Base-by-base conservation (phyloP, 2,888 invertebrate genomes). In the Tholera decimalis region DNA sequence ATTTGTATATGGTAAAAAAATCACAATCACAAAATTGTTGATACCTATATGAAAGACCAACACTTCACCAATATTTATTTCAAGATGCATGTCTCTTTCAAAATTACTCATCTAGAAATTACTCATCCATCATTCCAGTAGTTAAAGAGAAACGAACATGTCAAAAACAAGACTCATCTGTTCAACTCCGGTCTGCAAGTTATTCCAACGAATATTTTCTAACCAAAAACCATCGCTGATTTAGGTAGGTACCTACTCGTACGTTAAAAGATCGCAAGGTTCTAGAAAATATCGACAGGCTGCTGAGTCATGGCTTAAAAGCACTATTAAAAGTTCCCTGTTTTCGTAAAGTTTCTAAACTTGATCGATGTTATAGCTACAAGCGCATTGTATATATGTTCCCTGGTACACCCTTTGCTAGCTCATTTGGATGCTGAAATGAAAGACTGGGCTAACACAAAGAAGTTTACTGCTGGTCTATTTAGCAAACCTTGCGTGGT, bases 261-360 rank as follows among this genome's bases (percentile, higher is more conserved):
- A 39, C 18, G 33, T 39, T 39, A 3, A 3, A 18, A 60, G 37
- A 63, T 63, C 9, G 72, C 30, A 33, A 66, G 55, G 49, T 44
- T 15, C 49, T 26, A 20, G 18, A 49, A 57, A 28, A 65, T 58
- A 58, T 73, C 46, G 73, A 68, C 68, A 59, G 50, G 18, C 47
- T 54, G 63, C 69, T 59, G 69, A 69, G 43, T 57, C 67, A 74
- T 61, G 75, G 58, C 46, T 61, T 73, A 55, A 30, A 61, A 62
- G 65, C 59, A 54, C 44, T 76, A 57, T 65, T 64, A 60, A 74
- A 75, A 71, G 53, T 64, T 69, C 30, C 46, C 30, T 28, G 46
- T 57, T 51, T 18, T 49, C 46, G 30, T 60, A 39, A 58, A 73
- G 61, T 73, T 73, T 55, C 18, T 22, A 49, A 62, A 68, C 55